These are phyloP conservation scores for Syrrhaptes paradoxus DNA, from an alignment of 2,113 vertebrate species.

Conservation along the genomic window DNA sequence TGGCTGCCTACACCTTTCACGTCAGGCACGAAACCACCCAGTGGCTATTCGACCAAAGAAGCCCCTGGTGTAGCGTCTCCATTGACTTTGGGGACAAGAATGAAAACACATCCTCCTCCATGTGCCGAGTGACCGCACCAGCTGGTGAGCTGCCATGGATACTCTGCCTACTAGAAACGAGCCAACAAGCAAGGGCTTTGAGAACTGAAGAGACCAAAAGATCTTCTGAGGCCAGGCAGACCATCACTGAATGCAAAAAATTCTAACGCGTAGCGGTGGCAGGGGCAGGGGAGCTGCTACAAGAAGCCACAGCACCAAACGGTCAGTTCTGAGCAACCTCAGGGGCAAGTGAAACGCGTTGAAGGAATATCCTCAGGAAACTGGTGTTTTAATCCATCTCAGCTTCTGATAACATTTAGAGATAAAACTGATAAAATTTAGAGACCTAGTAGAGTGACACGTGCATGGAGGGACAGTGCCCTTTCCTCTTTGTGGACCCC, in stretches of 20 bases:
- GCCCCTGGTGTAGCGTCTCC: no score
- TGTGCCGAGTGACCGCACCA: neutral
- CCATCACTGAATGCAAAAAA: neutral
- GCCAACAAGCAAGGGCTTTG: neutral
- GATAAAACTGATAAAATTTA: no score
- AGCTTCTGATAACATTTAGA: fast-evolving
- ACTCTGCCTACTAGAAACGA: neutral
- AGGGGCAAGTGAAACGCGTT: neutral
- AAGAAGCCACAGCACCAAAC: neutral
- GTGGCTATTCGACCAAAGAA: neutral
- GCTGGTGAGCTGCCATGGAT: neutral
- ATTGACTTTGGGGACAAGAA: neutral
- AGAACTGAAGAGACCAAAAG: neutral
- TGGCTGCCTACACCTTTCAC: neutral
- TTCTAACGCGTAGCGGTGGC: fast-evolving
- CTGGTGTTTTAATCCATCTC: neutral
- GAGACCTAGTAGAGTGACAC: fast-evolving
- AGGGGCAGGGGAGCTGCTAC: no score
- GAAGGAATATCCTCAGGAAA: neutral
- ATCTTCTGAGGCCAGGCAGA: neutral
- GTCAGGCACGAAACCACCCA: neutral
- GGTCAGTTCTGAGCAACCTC: neutral
- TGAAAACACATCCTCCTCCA: neutral
- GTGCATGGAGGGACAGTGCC: neutral
- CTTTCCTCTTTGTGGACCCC: no score